Conservation (phyloP, 2,113 vertebrate genomes). For the Megaleporinus macrocephalus region DNA sequence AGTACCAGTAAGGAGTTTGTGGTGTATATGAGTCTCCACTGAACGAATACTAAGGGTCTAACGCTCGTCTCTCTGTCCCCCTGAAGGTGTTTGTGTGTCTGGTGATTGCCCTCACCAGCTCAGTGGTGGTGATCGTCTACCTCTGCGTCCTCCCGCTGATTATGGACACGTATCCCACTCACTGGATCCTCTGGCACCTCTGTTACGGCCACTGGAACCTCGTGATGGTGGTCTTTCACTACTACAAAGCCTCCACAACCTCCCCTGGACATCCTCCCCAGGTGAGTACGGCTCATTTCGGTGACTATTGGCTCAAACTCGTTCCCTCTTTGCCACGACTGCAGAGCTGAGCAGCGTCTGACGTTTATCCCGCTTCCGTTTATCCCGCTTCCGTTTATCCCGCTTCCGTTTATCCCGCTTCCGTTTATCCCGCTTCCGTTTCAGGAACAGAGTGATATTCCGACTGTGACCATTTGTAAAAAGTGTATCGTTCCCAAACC, state of each 20-base stretch:
- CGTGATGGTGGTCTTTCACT: slow-evolving; percentile 93
- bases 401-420: no score
- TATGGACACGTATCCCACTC: slow-evolving; percentile 82
- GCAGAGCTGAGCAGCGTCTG: no score
- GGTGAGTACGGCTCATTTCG: slow-evolving; percentile 67
- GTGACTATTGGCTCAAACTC: no score
- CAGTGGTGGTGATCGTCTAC: slow-evolving; percentile 89
- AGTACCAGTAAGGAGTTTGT: no score
- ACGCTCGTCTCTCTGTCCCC: background rate
- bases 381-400: no score
- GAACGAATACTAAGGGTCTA: no score
- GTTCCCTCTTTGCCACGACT: no score
- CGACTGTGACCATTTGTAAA: slow-evolving; percentile 91
- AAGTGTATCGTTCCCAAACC: slow-evolving; percentile 96
- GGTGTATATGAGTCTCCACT: no score
- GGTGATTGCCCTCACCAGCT: slow-evolving; percentile 87
- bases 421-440: background rate
- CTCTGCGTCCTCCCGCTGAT: slow-evolving; percentile 90
- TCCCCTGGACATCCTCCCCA: slow-evolving; percentile 87
- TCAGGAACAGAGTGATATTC: slow-evolving; percentile 79
- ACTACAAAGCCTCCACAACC: slow-evolving; percentile 95
- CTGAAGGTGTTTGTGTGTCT: slow-evolving; percentile 90
- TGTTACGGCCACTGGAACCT: slow-evolving; percentile 96
- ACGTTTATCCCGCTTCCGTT: no score
- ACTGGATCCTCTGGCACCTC: slow-evolving; percentile 88